Base-by-base conservation (phyloP, 2,797 vertebrate species). In the Pogoniulus pusillus region DNA sequence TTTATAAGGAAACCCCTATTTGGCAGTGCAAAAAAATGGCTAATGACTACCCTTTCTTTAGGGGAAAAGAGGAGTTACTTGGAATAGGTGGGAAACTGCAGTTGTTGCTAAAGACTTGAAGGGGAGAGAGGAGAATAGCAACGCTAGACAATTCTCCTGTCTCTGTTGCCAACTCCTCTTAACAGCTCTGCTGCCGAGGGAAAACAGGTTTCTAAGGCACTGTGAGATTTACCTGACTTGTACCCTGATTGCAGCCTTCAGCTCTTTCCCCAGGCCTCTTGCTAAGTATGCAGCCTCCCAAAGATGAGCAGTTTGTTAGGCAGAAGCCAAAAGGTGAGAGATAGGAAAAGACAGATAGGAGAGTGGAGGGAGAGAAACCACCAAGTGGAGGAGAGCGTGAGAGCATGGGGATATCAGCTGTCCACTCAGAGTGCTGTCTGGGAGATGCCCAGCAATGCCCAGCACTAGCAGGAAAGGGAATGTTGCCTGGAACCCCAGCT, bases 71-170 rank as follows among this genome's bases (percentile, higher is more conserved):
- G 71, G 73, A 94, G 74, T 95, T 95, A 95, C 77, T 66, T 89
- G 82, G 95, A 96, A 91, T 95, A 89, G 93, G 95, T 94, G 93
- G 94, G 89, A 95, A 95, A 94, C 74, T 92, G 87, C 71, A 71
- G 87, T 94, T 84, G 68, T 83, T 93, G 64, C 91, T 91, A 73
- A 89, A 91, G 87, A 57, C 82, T 94, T 91, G 77, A 82, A 89
- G 82, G 59, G 49, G 59, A 85, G 60, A 66, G 89, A 73, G 77
- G 91, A 94, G 87, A 94, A 94, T 76, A 96, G 77, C 49, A 93
- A 45, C 1, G 3, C 49, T 66, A 93, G 87, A 83, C 75, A 93
- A 64, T 93, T 85, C 71, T 91, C 70, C 79, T 91, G 81, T 79
- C 45, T 47, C 92, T 84, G 77, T 77, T 92, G 89, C 87, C 77